These are phyloP conservation scores for Parazoanthus swiftii DNA, from an alignment of 92 coral and sea anemone species.

Conservation along the genomic window DNA sequence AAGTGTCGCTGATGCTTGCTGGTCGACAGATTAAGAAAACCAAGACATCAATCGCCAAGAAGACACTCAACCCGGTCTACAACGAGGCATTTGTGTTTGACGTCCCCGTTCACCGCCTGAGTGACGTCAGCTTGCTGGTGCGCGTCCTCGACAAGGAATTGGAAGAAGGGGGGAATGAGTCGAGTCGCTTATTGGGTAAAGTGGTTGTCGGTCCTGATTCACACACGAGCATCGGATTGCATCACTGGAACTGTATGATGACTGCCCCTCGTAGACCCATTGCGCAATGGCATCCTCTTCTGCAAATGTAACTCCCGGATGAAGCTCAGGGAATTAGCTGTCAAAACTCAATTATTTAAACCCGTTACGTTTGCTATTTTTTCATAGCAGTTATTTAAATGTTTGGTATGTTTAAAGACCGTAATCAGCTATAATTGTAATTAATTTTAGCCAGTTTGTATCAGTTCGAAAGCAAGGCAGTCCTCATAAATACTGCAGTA, in stretches of 20 bases:
- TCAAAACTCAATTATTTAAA: too few species aligned
- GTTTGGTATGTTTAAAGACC: too few species aligned
- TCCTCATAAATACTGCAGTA: too few species aligned
- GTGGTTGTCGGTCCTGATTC: slow-evolving; percentile 89
- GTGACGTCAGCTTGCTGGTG: slow-evolving; percentile 93
- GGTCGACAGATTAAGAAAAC: slow-evolving; percentile 96
- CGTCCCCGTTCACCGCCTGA: slow-evolving; percentile 87
- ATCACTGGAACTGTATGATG: slow-evolving; percentile 99
- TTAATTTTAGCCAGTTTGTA: too few species aligned
- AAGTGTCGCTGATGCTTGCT: slow-evolving; percentile 88
- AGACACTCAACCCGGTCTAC: slow-evolving; percentile 86
- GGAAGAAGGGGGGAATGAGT: slow-evolving; percentile 46
- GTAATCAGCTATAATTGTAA: too few species aligned
- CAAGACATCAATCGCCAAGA: slow-evolving; percentile 81
- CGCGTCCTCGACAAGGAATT: slow-evolving; percentile 72
- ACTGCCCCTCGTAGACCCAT: slow-evolving; percentile 96
- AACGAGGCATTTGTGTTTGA: slow-evolving; percentile 99
- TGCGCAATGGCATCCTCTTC: slow-evolving; percentile 98
- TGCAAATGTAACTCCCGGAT: slow-evolving; percentile 25
- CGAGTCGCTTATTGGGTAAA: slow-evolving; percentile 73
- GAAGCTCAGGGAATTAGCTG: too few species aligned
- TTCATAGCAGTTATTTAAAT: too few species aligned
- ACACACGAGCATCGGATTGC: slow-evolving; percentile 85
- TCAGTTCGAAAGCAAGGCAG: too few species aligned
- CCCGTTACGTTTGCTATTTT: too few species aligned